Conservation (phyloP, 1,140 invertebrate genomes). For the Meloidogyne hapla region DNA sequence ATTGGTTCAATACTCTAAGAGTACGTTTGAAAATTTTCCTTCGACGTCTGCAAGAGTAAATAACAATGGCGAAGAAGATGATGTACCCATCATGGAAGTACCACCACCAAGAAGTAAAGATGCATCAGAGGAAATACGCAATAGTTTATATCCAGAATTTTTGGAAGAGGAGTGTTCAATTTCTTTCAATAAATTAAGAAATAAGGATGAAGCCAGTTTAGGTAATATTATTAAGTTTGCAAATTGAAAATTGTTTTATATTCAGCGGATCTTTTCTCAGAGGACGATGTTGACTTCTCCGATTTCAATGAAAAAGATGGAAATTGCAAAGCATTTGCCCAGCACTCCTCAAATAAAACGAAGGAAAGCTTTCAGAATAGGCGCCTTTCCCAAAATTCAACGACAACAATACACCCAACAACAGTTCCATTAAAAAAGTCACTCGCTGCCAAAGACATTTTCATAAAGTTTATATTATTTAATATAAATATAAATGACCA, state of each 20-base stretch:
- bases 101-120: background rate
- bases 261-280: slow-evolving; percentile 33
- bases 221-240: background rate
- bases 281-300: slow-evolving; percentile 34
- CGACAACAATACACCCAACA: background rate
- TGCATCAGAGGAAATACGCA: background rate
- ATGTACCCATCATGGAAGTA: slow-evolving; percentile 41
- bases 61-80: background rate
- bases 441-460: slow-evolving; percentile 29
- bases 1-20: slow-evolving; percentile 17
- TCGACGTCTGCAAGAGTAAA: background rate
- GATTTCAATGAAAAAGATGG: background rate
- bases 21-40: background rate
- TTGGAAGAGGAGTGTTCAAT: background rate
- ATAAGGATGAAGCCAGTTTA: background rate
- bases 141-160: background rate
- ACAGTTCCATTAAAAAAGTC: background rate
- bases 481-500: background rate
- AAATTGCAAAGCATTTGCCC: background rate
- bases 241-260: slow-evolving; percentile 7
- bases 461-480: slow-evolving; percentile 13
- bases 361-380: background rate
- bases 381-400: background rate
- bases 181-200: background rate
- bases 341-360: background rate